Evolutionary conservation across 2,113 vertebrate species (phyloP), one percentile per base, ranked within the genome.

Genomic region (Tringa solitaria): DNA sequence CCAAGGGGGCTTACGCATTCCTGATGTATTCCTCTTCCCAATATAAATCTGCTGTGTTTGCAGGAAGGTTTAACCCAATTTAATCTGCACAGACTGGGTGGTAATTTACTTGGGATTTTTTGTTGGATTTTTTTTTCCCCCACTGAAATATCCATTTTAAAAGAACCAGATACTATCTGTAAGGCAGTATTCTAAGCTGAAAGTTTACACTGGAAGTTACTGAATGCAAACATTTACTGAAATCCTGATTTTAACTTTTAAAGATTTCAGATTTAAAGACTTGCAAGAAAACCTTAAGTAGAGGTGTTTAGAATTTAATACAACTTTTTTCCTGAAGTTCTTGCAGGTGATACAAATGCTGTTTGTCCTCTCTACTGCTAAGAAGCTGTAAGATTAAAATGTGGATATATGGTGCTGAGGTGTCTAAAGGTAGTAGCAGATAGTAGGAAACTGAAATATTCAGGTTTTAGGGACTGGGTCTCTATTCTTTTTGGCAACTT

Each of bases 401-500:
- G 14, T 63, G 18, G 0, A 65, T 24, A 5, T 46, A 19, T 4
- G 4, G 2, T 39, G 11, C 22, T 64, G 22, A 82, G 16, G 4
- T 85, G 8, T 64, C 30, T 33, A 2, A 48, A 41, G 6, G 8
- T 48, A 75, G 11, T 61, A 48, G 19, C 10, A 69, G 16, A 41
- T 41, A n/a, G 8, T 67, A 64, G 78, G 17, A 84, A 93, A 65
- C 5, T 5, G 24, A 63, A 83, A 35, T 10, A 9, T 7, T 69
- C 2, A 13, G 27, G 50, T 70, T 3, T n/a, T 64, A 63, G 28
- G 37, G 2, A 22, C 10, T 27, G 3, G 4, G 3, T 28, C 4
- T 37, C 4, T 9, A 9, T 45, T 51, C 8, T 73, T 80, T 92
- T 73, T 88, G 12, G 6, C 28, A 59, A 4, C 19, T 65, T 82